Conservation (phyloP, 2,888 invertebrate genomes). For the Polydrusus cervinus region DNA sequence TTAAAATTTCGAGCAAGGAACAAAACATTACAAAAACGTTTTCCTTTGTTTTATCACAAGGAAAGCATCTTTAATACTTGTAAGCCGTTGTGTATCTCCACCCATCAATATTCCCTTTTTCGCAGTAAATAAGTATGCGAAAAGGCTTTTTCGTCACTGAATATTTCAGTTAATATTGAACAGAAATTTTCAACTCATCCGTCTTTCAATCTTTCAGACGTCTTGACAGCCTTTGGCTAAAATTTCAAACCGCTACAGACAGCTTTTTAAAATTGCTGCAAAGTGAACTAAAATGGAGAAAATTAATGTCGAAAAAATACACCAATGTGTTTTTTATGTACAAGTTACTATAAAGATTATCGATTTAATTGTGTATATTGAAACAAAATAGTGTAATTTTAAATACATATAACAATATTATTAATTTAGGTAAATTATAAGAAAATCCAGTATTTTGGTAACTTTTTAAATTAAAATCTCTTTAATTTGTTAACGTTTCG, state of each 20-base stretch:
- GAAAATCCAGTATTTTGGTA: no score
- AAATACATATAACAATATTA: no score
- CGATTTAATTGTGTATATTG: no score
- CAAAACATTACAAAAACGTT: neutral
- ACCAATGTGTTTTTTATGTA: neutral
- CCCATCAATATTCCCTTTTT: constrained; percentile 35
- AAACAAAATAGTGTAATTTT: no score
- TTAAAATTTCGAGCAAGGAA: neutral
- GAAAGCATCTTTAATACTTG: neutral
- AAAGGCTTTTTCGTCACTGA: constrained; percentile 47
- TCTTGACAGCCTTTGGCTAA: constrained; percentile 47
- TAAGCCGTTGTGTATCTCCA: constrained; percentile 22
- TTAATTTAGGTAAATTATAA: no score
- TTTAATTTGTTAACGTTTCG: no score
- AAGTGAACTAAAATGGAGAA: constrained; percentile 25
- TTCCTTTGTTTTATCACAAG: constrained; percentile 12
- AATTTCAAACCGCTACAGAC: constrained; percentile 48
- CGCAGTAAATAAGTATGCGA: constrained; percentile 38
- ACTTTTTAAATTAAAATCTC: no score
- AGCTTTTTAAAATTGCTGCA: constrained; percentile 36
- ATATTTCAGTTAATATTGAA: constrained; percentile 51
- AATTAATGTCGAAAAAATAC: constrained; percentile 13
- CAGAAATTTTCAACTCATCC: constrained; percentile 55
- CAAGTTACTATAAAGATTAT: no score
- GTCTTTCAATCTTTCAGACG: constrained; percentile 61